These are phyloP conservation scores for Anableps anableps DNA, from an alignment of 2,797 vertebrate species.

Conservation along the genomic window DNA sequence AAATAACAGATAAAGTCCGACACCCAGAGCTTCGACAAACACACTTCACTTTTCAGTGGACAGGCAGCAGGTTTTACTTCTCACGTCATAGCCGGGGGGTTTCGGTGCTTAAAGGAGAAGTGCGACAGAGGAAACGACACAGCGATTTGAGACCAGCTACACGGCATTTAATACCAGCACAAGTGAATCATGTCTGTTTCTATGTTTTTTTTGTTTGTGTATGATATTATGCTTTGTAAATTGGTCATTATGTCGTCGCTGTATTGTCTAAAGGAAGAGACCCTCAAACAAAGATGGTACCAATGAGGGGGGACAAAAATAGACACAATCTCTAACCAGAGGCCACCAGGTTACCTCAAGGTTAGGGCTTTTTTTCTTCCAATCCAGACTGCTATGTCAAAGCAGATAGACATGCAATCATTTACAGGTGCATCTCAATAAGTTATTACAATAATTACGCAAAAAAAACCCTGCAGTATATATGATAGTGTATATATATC, in stretches of 20 bases:
- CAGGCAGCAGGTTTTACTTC: constrained; percentile 59
- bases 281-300: constrained; percentile 26
- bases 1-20: constrained; percentile 51
- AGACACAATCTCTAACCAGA: constrained; percentile 38
- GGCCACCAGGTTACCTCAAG: constrained; percentile 32
- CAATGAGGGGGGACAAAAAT: constrained; percentile 39
- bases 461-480: background rate
- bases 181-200: background rate
- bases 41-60: constrained; percentile 71
- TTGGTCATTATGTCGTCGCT: background rate
- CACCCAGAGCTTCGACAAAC: constrained; percentile 50
- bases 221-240: background rate
- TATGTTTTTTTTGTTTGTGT: background rate
- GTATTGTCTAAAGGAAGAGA: constrained; percentile 6
- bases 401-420: background rate
- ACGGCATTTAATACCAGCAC: background rate
- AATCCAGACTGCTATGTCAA: background rate
- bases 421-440: background rate
- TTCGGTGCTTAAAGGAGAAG: constrained; percentile 71
- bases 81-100: constrained; percentile 76
- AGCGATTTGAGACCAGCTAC: background rate
- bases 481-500: too few species aligned
- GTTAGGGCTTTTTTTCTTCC: constrained; percentile 9
- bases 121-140: constrained; percentile 11
- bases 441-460: background rate